Evolutionary conservation across 2,888 invertebrate genomes (phyloP).

Genomic region (Acrobasis suavella): DNA sequence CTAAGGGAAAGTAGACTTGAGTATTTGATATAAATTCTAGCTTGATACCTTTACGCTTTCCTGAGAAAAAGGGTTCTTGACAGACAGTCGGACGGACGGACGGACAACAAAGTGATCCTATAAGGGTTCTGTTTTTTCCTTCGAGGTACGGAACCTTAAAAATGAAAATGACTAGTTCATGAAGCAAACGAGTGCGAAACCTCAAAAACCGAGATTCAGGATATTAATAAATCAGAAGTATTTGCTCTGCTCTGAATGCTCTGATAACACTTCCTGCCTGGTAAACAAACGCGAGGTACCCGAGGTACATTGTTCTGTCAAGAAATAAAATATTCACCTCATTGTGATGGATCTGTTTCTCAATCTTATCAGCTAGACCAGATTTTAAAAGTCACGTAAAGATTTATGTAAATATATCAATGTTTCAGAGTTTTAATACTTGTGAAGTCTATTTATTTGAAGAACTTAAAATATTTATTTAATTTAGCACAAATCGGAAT

Average conservation of each 20-base stretch:
- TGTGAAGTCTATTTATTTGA: background rate
- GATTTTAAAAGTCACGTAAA: conserved; percentile 11
- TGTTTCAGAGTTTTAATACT: background rate
- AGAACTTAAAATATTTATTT: no score
- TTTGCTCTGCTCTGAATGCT: conserved; percentile 39
- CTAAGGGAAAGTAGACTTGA: no score
- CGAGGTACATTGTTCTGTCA: conserved; percentile 35
- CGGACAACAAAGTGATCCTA: no score
- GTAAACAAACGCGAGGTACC: conserved; percentile 38
- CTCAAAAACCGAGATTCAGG: background rate
- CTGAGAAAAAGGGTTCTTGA: no score
- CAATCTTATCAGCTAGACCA: conserved; percentile 12
- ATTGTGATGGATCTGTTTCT: conserved; percentile 15
- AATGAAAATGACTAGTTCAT: no score
- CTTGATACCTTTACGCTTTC: no score
- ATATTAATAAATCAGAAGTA: conserved; percentile 26
- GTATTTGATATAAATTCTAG: no score
- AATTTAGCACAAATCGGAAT: no score
- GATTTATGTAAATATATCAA: background rate
- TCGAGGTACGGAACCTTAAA: no score
- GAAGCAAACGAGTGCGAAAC: background rate
- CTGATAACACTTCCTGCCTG: conserved; percentile 45
- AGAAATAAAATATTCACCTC: conserved; percentile 30
- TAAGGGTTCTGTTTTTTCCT: no score
- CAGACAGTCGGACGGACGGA: no score